These are phyloP conservation scores for Anadara kagoshimensis DNA, from an alignment of 1,140 invertebrate species.

Conservation along the genomic window DNA sequence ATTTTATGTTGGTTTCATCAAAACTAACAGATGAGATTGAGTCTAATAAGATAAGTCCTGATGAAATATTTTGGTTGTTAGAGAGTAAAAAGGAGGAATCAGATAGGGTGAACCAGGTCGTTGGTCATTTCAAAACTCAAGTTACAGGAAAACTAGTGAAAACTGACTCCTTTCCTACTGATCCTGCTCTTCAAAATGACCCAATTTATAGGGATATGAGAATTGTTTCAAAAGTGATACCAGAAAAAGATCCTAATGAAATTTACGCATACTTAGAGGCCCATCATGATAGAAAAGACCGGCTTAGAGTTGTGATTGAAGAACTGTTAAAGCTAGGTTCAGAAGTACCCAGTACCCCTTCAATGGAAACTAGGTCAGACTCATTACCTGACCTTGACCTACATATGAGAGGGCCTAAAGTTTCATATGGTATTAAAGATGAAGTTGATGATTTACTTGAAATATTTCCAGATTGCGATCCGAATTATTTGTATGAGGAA, in stretches of 20 bases:
- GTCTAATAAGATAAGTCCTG: constrained; percentile 33
- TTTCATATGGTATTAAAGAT: constrained; percentile 71
- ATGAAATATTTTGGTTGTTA: constrained; percentile 41
- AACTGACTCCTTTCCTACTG: constrained; percentile 41
- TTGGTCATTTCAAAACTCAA: constrained; percentile 28
- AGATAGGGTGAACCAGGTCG: constrained; percentile 21
- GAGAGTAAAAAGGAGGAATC: constrained; percentile 19
- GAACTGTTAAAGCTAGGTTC: constrained; percentile 51
- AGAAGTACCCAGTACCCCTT: constrained; percentile 33
- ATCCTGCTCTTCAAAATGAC: constrained; percentile 54
- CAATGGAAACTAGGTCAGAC: no score
- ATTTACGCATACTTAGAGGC: constrained; percentile 69
- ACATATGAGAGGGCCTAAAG: constrained; percentile 23
- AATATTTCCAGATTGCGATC: constrained; percentile 76
- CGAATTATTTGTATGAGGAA: constrained; percentile 74
- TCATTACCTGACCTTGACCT: constrained; percentile 20
- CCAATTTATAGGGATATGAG: constrained; percentile 62
- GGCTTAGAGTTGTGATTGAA: constrained; percentile 65
- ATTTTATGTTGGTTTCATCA: no score
- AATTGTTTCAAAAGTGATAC: constrained; percentile 63
- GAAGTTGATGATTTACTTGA: constrained; percentile 69
- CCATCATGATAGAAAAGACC: constrained; percentile 61
- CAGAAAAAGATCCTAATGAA: constrained; percentile 63
- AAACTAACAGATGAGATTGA: constrained; percentile 24
- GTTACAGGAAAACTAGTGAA: neutral